Evolutionary conservation across 2,113 vertebrate species (phyloP).

Genomic region (Pelobates fuscus): DNA sequence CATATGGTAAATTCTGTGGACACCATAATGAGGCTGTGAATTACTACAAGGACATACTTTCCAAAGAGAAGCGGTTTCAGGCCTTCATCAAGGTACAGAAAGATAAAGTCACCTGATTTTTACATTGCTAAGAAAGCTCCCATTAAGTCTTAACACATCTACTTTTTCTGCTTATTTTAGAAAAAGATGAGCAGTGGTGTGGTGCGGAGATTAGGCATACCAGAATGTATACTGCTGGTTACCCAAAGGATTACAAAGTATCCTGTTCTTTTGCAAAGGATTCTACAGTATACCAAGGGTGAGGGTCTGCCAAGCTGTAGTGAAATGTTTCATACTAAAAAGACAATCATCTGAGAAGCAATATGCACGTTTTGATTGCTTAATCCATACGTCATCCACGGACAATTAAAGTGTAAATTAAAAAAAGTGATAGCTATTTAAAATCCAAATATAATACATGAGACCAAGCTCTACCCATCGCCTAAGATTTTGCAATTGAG

Average conservation of each 20-base stretch:
- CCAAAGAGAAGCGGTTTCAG: conserved; percentile 93
- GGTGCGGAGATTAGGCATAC: conserved; percentile 88
- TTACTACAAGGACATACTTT: conserved; percentile 88
- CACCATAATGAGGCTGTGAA: conserved; percentile 93
- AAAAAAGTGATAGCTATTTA: too few species aligned
- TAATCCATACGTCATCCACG: too few species aligned
- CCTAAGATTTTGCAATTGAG: too few species aligned
- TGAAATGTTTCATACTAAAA: too few species aligned
- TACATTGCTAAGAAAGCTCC: background rate
- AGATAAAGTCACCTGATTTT: background rate
- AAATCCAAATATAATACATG: too few species aligned
- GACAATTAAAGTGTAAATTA: too few species aligned
- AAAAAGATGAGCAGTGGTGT: conserved; percentile 94
- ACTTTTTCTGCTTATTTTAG: conserved; percentile 62
- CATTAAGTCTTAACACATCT: background rate
- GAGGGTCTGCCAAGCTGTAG: conserved; percentile 24
- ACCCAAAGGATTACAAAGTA: conserved; percentile 98
- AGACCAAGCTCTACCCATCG: too few species aligned
- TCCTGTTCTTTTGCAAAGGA: conserved; percentile 88
- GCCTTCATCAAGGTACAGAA: conserved; percentile 85
- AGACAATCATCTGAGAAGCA: too few species aligned
- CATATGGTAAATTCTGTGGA: conserved; percentile 91
- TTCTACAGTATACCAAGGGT: conserved; percentile 93
- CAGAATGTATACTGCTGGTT: conserved; percentile 93
- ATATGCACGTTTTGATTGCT: too few species aligned